Base-by-base conservation (phyloP, 2,888 invertebrate genomes). In the Acanthacorydalis orientalis region DNA sequence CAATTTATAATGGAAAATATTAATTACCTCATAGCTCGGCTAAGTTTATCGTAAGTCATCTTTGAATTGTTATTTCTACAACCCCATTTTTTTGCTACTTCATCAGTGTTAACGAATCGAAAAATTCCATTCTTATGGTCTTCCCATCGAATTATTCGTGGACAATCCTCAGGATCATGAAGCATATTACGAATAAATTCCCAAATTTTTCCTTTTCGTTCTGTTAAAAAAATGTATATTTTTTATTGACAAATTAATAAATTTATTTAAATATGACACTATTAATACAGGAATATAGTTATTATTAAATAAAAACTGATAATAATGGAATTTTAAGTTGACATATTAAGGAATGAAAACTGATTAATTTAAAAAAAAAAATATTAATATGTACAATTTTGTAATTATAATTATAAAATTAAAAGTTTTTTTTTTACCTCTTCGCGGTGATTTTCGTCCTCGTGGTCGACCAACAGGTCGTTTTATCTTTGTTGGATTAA, bases 1-100 rank as follows among this genome's bases (percentile, higher is more conserved):
- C n/a, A n/a, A n/a, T n/a, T n/a, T n/a, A n/a, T n/a, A n/a, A n/a
- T n/a, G n/a, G n/a, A n/a, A n/a, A n/a, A 46, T 39, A 46, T n/a
- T 46, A 37, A 37, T 59, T 61, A 81, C 80, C 83, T 75, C 83
- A 92, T 87, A 12, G 91, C 91, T 52, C 91, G 68, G 64, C 88
- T 89, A 58, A 92, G 77, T 67, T 92, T 92, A 64, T 91, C 91
- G 60, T 90, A 92, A 39, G 85, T 90, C 91, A 92, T 92, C 61
- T 81, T 80, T 44, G 79, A 78, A 60, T 91, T 91, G 62, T 84
- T 81, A 62, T 90, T 90, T 62, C 84, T 63, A 51, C 78, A 77
- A 4, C 90, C 90, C 91, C 91, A 91, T 42, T 88, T 70, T 57
- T 83, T 78, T 1, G 91, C 90, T 4, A 91, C 84, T 59, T 83